These are phyloP conservation scores for Puntigrus tetrazona DNA, from an alignment of 2,113 vertebrate genomes.

Conservation along the genomic window DNA sequence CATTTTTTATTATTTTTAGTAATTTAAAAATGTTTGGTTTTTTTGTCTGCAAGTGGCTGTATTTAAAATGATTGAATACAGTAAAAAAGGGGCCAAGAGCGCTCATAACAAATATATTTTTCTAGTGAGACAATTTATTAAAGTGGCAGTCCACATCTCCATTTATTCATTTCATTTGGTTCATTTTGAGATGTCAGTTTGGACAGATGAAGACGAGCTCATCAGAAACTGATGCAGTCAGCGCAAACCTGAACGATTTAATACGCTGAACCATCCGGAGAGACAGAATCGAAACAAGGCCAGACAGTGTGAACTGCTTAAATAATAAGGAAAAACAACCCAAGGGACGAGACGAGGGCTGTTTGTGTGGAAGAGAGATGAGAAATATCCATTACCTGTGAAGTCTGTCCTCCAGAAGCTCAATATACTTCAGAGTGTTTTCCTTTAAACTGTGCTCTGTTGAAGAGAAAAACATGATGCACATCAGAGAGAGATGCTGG, in stretches of 20 bases:
- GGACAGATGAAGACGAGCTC: neutral
- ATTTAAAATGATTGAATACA: neutral
- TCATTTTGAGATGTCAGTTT: neutral
- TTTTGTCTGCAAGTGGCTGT: neutral
- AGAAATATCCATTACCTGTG: conserved; percentile 74
- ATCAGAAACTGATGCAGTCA: neutral
- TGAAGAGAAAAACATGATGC: neutral
- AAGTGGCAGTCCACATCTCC: neutral
- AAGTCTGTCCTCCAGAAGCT: conserved; percentile 79
- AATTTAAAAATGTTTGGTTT: neutral
- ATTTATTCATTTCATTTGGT: neutral
- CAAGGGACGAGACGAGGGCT: conserved; percentile 32
- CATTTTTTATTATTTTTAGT: too few relatives aligned
- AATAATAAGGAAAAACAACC: neutral
- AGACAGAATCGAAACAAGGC: neutral
- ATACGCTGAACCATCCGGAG: neutral
- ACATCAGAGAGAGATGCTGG: neutral
- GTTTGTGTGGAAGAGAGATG: neutral
- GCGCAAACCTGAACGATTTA: neutral
- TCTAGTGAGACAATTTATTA: neutral
- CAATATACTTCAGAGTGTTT: conserved; percentile 78
- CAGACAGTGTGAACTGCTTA: neutral
- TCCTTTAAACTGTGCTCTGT: conserved; percentile 81
- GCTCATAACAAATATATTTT: neutral
- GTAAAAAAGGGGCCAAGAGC: neutral